Evolutionary conservation across 1,140 invertebrate genomes (phyloP), one percentile per base, ranked within the genome.

Genomic region (Aphidius ervi): DNA sequence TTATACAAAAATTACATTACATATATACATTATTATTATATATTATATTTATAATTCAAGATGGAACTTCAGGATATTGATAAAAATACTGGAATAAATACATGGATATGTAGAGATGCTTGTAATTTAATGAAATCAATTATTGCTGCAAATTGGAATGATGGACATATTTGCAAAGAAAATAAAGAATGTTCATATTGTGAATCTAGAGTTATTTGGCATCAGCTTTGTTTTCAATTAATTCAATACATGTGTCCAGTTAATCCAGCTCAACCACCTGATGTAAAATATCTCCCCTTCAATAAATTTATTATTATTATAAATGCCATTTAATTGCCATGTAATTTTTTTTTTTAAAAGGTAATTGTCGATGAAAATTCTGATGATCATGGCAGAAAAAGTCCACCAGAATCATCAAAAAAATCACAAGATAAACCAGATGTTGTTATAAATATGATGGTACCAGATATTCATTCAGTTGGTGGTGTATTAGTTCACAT

Each of bases 61-160:
- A 88, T 98, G 87, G 94, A 98, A 72, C 81, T 98, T 3, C 95
- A 98, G 80, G 90, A 93, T 65, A 83, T 93, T n/a, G 90, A 92
- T 60, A 86, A 87, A 62, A 90, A 96, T 68, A 87, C 83, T 58
- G 92, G 92, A 52, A 84, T 95, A 48, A 87, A 90, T 68, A 90
- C 88, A 10, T 82, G 82, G 53, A 85, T 92, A 8, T 89, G 88
- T 65, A 85, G 87, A 74, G 87, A 92, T 70, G 85, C 91, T 10
- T 88, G 92, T 65, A 83, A 85, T 50, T 79, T 97, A 9, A 81
- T 97, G 63, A 88, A 92, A 65, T 85, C 87, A 61, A 95, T 95
- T 85, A 82, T 97, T 9, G 86, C 85, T 5, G 86, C 88, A 49
- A 80, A 84, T 42, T 92, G 90, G 86, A 86, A 88, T 62, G 87